Evolutionary conservation across 1,140 invertebrate genomes (phyloP), one percentile per base, ranked within the genome.

Genomic region (Rhyacophila brunnea): DNA sequence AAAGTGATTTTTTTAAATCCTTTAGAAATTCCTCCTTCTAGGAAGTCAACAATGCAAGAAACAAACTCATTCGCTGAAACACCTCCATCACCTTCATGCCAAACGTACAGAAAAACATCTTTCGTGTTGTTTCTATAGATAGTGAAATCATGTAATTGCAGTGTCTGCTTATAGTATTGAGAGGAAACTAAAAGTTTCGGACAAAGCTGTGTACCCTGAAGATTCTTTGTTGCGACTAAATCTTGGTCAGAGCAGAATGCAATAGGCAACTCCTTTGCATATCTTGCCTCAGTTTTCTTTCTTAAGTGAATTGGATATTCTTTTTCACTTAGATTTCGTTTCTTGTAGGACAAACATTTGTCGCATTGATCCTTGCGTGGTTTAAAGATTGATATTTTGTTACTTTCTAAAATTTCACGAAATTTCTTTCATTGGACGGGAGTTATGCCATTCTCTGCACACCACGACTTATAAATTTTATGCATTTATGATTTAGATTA

Each of bases 1-100:
- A 42, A 42, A 42, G 13, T 42, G 17, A 42, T 42, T 42, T 42
- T 42, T 42, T 5, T 42, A 15, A 42, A 42, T 42, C 40, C 40
- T 13, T 42, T 42, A 5, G 6, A 6, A 42, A 42, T 42, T 42
- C 17, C 40, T 42, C 40, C 6, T 13, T 42, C 13, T 5, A 42
- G n/a, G 13, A 13, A 13, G 11, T n/a, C n/a, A n/a, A n/a, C n/a
- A n/a, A n/a, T n/a, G n/a, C n/a, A n/a, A n/a, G n/a, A n/a, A n/a
- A n/a, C n/a, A n/a, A n/a, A n/a, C n/a, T n/a, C n/a, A n/a, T n/a
- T n/a, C n/a, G n/a, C n/a, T n/a, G n/a, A n/a, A n/a, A n/a, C n/a
- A n/a, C n/a, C n/a, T n/a, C n/a, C n/a, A n/a, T n/a, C n/a, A n/a
- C n/a, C n/a, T n/a, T n/a, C n/a, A n/a, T n/a, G n/a, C n/a, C n/a